A percentile compares a stretch with the other conserved stretches of the same genome.
phyloP scores from a whole-genome alignment of 2,888 invertebrate species.

The Ellobium chinense region DNA sequence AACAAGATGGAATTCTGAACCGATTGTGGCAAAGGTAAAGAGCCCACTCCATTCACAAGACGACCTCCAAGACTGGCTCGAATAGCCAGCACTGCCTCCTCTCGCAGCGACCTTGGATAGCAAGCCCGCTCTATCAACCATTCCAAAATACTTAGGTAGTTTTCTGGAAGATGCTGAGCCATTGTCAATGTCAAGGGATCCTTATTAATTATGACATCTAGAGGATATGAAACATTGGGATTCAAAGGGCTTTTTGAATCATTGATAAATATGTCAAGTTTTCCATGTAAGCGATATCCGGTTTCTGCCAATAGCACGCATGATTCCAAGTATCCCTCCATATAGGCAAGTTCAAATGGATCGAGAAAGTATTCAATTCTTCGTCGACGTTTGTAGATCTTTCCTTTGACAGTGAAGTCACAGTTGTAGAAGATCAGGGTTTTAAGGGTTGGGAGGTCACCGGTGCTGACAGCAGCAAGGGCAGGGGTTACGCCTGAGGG shows the following conservation, averaged over 20 bases:
- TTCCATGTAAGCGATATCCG: constrained; percentile 55
- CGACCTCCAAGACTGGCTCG: constrained; percentile 51
- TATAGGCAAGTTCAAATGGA: constrained; percentile 63
- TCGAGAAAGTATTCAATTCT: constrained; percentile 60
- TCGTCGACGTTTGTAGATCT: constrained; percentile 52
- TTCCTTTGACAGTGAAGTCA: constrained; percentile 56
- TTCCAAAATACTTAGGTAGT: constrained; percentile 1
- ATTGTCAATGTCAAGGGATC: background rate
- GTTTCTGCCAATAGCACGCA: constrained; percentile 55
- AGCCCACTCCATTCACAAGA: constrained; percentile 49
- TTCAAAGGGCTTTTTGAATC: background rate
- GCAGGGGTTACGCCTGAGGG: constrained; percentile 64
- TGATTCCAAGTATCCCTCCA: constrained; percentile 60
- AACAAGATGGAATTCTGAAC: constrained; percentile 57
- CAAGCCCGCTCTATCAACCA: constrained; percentile 51
- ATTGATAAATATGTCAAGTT: constrained; percentile 5
- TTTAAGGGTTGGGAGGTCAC: constrained; percentile 56
- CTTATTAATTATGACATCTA: background rate
- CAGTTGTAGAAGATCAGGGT: constrained; percentile 59
- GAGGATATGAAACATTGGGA: background rate
- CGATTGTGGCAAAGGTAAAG: constrained; percentile 61
- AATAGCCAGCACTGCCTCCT: constrained; percentile 51
- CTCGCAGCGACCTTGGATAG: constrained; percentile 53
- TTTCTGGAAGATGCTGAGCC: constrained; percentile 2
- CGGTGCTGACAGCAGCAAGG: constrained; percentile 61